Evolutionary conservation across 2,888 invertebrate species (phyloP).

Genomic region (Odontomyia ornata): DNA sequence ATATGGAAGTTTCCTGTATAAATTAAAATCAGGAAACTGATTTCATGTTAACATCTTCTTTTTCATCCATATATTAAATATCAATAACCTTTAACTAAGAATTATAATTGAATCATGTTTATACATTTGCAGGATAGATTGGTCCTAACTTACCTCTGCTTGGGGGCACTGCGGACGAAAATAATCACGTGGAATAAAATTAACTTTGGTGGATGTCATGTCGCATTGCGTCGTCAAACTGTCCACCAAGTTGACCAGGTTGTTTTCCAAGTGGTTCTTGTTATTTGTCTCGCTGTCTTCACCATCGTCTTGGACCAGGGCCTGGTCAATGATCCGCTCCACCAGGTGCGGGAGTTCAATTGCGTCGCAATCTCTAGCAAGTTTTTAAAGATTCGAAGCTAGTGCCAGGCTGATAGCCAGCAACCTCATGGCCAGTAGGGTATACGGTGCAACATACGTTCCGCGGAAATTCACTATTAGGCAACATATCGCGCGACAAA

Average conservation of each 20-base stretch:
- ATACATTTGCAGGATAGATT: not conserved
- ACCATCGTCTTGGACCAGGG: not conserved
- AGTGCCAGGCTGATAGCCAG: slow-evolving; percentile 1
- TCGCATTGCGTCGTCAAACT: slow-evolving; percentile 35
- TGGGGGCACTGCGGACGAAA: not conserved
- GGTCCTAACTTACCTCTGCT: not conserved
- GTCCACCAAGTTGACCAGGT: slow-evolving; percentile 25
- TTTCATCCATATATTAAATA: no score
- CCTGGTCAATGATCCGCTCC: slow-evolving; percentile 40
- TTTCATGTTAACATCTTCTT: no score
- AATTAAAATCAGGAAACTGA: no score
- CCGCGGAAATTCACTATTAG: slow-evolving; percentile 32
- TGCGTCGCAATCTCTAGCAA: slow-evolving; percentile 40
- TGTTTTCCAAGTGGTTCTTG: slow-evolving; percentile 24
- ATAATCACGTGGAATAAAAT: slow-evolving; percentile 40
- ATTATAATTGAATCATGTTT: no score
- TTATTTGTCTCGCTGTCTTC: slow-evolving; percentile 22
- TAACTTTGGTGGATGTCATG: slow-evolving; percentile 31
- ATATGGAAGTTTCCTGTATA: no score
- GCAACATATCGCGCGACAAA: slow-evolving; percentile 34
- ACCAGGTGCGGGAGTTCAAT: slow-evolving; percentile 49
- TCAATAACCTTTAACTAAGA: no score
- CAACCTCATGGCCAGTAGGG: slow-evolving; percentile 31
- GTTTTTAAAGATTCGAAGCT: slow-evolving; percentile 46
- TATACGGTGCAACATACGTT: not conserved